Evolutionary conservation across 1,140 invertebrate genomes (phyloP), one percentile per base, ranked within the genome.

Genomic region (Rhynchophorus ferrugineus): DNA sequence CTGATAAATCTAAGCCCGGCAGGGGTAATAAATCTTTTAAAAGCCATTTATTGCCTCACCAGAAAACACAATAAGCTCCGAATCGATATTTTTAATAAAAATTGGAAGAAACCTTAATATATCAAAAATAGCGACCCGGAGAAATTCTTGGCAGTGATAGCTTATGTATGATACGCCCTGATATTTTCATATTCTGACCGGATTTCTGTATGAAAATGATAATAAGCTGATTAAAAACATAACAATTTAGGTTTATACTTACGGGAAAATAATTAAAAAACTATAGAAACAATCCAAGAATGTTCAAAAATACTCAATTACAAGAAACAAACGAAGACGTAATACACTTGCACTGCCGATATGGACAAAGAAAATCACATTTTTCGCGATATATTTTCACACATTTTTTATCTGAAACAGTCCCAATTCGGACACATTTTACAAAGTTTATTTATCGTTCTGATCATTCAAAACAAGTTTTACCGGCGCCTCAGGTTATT

Each of bases 41-140:
- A 43, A 45, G 8, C 50, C 50, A 52, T 46, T 52, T 52, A 52
- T 52, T 16, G 42, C 35, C 22, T 21, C 14, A 3, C 14, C 18
- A 37, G 21, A 49, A 44, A 43, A 36, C 46, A 49, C 53, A 55
- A 55, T 55, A 55, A 49, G 42, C 33, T 48, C 18, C 21, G 20
- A 49, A 55, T 55, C 53, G 53, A 55, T 49, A 55, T 55, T 55
- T 55, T 55, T 49, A 55, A 55, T 55, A 55, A 55, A 55, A 55
- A 55, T 49, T 49, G 46, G 18, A 49, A 49, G 53, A 49, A 55
- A 44, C 46, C n/a, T 21, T 45, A 49, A 55, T 55, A 55, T 55
- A 55, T 55, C 53, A 55, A 55, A 55, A 46, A 39, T 22, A 55
- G 45, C 42, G 53, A 44, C 39, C 44, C 44, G 42, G 20, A 37